Conservation (phyloP, 2,113 vertebrate genomes). For the Cavia porcellus region DNA sequence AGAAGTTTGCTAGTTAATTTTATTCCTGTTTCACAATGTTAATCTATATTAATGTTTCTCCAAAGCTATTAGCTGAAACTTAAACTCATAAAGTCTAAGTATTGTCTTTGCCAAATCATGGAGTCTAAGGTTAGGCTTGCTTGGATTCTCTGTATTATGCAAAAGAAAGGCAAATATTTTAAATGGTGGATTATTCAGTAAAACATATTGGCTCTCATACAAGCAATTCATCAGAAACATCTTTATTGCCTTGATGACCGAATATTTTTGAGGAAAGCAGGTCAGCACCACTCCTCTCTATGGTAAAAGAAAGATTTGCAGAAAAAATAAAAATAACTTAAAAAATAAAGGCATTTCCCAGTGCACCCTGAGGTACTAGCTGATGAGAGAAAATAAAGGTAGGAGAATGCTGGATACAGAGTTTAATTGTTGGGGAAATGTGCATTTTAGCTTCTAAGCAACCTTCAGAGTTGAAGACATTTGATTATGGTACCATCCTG, state of each 20-base stretch:
- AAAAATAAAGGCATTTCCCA: not conserved
- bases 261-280: not conserved
- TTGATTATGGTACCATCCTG: not conserved
- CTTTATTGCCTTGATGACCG: not conserved
- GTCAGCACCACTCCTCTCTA: not conserved
- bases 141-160: not conserved
- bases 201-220: not conserved
- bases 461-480: slow-evolving; percentile 1
- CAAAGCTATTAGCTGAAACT: not conserved
- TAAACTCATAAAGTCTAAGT: not conserved
- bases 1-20: slow-evolving; percentile 24
- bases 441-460: not conserved
- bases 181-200: not conserved
- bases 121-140: not conserved
- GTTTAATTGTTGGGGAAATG: not conserved
- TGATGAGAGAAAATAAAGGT: not conserved
- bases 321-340: not conserved
- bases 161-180: not conserved
- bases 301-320: not conserved
- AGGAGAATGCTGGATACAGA: not conserved
- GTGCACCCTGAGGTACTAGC: not conserved
- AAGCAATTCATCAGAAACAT: not conserved
- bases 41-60: slow-evolving; percentile 33
- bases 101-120: not conserved
- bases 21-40: slow-evolving; percentile 15